A percentile compares a stretch with the other conserved stretches of the same genome.
Conservation (phyloP, 2,113 vertebrate genomes). For the Onychostruthus taczanowskii region DNA sequence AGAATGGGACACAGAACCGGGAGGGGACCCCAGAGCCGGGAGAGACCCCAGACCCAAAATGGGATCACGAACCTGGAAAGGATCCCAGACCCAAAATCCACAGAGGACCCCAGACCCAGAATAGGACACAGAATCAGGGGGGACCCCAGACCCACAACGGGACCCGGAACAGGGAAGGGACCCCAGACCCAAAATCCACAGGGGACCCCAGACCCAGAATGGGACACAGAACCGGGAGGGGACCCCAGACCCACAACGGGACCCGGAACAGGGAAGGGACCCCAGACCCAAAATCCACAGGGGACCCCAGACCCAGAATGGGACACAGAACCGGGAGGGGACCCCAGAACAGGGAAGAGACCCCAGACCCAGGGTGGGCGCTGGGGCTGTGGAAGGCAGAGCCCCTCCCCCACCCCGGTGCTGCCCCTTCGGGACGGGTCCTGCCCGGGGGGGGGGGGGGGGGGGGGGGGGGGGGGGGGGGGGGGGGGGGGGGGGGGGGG, state of each 20-base stretch:
- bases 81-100: not conserved
- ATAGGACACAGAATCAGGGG: rapidly evolving
- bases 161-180: rapidly evolving
- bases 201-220: not conserved
- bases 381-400: not conserved
- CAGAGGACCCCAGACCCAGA: not conserved
- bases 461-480: rapidly evolving
- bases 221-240: no score
- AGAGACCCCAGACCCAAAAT: no score
- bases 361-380: not conserved
- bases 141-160: not conserved
- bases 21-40: no score
- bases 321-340: rapidly evolving
- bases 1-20: rapidly evolving
- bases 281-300: not conserved
- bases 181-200: no score
- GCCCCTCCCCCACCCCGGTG: no score
- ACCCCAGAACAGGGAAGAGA: not conserved
- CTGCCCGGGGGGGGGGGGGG: rapidly evolving
- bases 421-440: not conserved
- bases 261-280: not conserved
- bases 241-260: no score
- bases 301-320: not conserved
- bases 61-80: not conserved
- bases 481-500: not conserved